Percentiles rank a stretch among this genome's conserved stretches.
Conservation (phyloP, 2,888 invertebrate species). For the Miltochrista miniata region DNA sequence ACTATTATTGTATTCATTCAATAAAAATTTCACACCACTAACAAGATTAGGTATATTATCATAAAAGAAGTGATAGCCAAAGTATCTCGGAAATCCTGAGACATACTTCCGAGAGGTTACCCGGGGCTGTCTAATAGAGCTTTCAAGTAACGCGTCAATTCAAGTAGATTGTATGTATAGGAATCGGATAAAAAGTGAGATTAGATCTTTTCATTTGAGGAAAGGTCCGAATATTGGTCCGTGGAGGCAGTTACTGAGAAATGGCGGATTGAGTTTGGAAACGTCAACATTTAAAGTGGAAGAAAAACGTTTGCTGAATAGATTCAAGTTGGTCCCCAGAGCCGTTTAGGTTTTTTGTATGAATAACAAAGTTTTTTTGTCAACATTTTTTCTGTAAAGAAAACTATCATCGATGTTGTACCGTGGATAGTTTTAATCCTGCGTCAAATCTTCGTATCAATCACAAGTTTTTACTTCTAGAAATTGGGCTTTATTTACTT, state of each 20-base stretch:
- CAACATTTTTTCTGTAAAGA: slow-evolving; percentile 15
- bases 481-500: no score
- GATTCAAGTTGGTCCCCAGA: slow-evolving; percentile 35
- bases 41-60: no score
- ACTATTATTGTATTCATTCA: no score
- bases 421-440: no score
- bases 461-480: no score
- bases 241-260: slow-evolving; percentile 53
- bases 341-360: slow-evolving; percentile 17
- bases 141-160: slow-evolving; percentile 53
- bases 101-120: no score
- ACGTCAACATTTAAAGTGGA: slow-evolving; percentile 51
- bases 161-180: slow-evolving; percentile 54
- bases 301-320: slow-evolving; percentile 48
- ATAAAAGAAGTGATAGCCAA: no score
- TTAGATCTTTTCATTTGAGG: slow-evolving; percentile 70
- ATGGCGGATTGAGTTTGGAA: slow-evolving; percentile 52
- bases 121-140: no score
- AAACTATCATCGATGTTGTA: not conserved
- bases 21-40: no score
- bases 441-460: no score
- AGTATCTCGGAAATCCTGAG: no score
- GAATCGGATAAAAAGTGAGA: slow-evolving; percentile 64
- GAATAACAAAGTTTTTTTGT: slow-evolving; percentile 12
- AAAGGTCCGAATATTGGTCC: slow-evolving; percentile 67